Evolutionary conservation across 2,888 invertebrate species (phyloP), one percentile per base, ranked within the genome.

Genomic region (Pyrochroa serraticornis): DNA sequence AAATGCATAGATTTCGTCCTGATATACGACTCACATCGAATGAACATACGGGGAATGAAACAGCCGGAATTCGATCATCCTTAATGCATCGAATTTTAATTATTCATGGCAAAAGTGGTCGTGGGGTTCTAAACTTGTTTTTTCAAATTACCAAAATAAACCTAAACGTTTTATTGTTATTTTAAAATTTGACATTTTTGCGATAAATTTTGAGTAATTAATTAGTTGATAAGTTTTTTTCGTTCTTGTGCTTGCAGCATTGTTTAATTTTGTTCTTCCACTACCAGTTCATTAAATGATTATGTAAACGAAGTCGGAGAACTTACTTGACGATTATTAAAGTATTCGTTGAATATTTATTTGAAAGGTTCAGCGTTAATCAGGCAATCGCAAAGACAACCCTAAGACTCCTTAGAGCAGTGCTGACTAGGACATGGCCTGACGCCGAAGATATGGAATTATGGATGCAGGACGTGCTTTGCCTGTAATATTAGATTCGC

Each of bases 401-500:
- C 51, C 34, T 58, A 49, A 51, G 43, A 55, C 46, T 52, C 51
- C 34, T 58, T 46, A 51, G 43, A 48, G 44, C 56, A 50, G 59
- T 60, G 56, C 60, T 62, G 57, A 58, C 60, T 63, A 58, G 54
- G 45, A 59, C 60, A 60, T 61, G 48, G 59, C 63, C 60, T 60
- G 64, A 60, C 58, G 60, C 53, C 60, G 63, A 62, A 66, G 66
- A 69, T 67, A 67, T 65, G 63, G 64, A 67, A 69, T 69, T 69
- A 68, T 67, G 65, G 67, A 69, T 66, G 64, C 64, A 65, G 56
- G 60, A 66, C 69, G 69, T 69, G 69, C 62, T 63, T 60, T 54
- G 66, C 63, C 57, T 67, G 58, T 64, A 65, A 65, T 64, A 69
- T 65, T 60, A 66, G 66, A 65, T 66, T 63, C 60, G 60, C 58